Evolutionary conservation across 2,888 invertebrate genomes (phyloP), one percentile per base, ranked within the genome.

Genomic region (Ochropleura plecta): DNA sequence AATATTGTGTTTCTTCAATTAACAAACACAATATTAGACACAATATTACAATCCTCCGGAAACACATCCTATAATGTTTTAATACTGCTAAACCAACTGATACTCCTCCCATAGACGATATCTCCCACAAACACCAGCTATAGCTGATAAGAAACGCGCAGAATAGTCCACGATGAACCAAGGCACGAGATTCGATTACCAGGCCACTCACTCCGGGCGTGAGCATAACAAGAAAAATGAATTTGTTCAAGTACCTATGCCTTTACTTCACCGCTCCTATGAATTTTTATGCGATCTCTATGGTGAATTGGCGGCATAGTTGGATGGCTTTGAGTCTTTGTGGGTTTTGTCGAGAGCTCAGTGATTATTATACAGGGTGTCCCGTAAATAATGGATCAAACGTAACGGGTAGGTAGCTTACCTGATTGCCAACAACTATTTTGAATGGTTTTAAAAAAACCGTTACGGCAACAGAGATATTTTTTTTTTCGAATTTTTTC

Each of bases 171-270:
- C 64, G 72, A 64, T 53, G 70, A 77, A 83, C 79, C 76, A 70
- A 75, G 65, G 83, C 76, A 70, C 76, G 59, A 88, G 89, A 93
- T 93, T 91, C 90, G 92, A 92, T 93, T 92, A 92, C 90, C 66
- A 75, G 57, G 85, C 82, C 89, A 88, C 89, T 90, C 87, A 86
- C 89, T 85, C 85, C 85, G 79, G 88, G 90, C 87, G 88, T 85
- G 90, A 85, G 86, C 86, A 89, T 92, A 90, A 93, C 92, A 91
- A 89, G 91, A 90, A 92, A 93, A 93, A 90, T 92, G 91, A 93
- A 92, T 92, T 92, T 91, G 84, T 88, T 86, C 81, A 88, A 89
- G 87, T 85, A 78, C 79, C 87, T 84, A 84, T 81, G 87, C 85
- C 86, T 72, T 84, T 73, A 70, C 57, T 81, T 76, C 63, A 68